A percentile compares a stretch with the other conserved stretches of the same genome.
Conservation (phyloP, 2,888 invertebrate genomes). For the Ceraclea dissimilis region DNA sequence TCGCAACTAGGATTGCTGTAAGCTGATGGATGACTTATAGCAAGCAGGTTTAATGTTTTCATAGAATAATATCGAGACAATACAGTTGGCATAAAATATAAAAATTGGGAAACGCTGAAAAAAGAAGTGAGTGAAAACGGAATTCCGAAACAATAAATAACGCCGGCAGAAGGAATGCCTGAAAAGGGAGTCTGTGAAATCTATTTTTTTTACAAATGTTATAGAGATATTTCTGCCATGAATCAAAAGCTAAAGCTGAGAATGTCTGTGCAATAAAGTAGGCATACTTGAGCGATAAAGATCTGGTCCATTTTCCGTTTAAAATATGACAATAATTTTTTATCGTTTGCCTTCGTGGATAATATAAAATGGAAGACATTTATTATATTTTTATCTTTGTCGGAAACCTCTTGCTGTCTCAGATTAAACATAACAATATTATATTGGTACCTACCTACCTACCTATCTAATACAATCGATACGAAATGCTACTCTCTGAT, state of each 20-base stretch:
- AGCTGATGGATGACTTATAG: too few relatives aligned
- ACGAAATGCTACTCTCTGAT: not conserved
- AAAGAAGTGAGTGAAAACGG: slow-evolving; percentile 4
- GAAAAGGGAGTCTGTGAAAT: slow-evolving; percentile 16
- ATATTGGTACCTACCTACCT: not conserved
- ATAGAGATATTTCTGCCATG: slow-evolving; percentile 18
- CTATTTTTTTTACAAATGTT: slow-evolving; percentile 21
- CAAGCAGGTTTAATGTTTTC: too few relatives aligned
- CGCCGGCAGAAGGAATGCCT: slow-evolving; percentile 13
- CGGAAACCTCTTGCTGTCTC: not conserved
- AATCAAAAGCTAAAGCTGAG: slow-evolving; percentile 20
- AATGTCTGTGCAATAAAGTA: slow-evolving; percentile 19
- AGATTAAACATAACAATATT: not conserved
- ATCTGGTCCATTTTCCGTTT: slow-evolving; percentile 19
- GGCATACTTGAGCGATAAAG: slow-evolving; percentile 20
- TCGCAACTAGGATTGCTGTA: too few relatives aligned
- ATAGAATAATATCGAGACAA: too few relatives aligned
- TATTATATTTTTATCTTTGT: slow-evolving; percentile 14
- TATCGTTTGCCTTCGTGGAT: slow-evolving; percentile 12
- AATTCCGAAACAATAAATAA: slow-evolving; percentile 20
- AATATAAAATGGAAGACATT: slow-evolving; percentile 12
- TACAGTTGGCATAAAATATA: not conserved
- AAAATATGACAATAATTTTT: slow-evolving; percentile 19
- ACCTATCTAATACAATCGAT: not conserved
- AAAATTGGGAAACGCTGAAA: not conserved